Evolutionary conservation across 2,888 invertebrate genomes (phyloP), one percentile per base, ranked within the genome.

Genomic region (Pristionchus maxplancki): DNA sequence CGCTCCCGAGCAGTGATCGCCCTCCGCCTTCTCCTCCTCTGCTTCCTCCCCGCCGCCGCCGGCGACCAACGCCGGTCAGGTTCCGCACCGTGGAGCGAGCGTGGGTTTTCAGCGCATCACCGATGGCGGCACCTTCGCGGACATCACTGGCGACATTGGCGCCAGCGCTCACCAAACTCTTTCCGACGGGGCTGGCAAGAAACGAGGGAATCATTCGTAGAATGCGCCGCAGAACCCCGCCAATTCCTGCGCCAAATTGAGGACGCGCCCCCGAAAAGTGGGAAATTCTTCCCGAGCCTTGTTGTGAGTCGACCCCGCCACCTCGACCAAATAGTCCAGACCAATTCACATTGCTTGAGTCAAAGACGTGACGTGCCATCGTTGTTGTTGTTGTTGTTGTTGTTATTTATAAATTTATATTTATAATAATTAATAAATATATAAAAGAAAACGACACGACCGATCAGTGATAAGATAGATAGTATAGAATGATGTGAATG

Each of bases 181-280:
- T 9, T 15, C 82, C 82, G 2, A 82, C 31, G 2, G 82, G 82
- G 31, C 50, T 50, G 2, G 53, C 6, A 6, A 82, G 50, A 20
- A 82, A 82, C 31, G 50, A 53, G 82, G 82, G 82, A 20, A 82
- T 82, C 48, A 53, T 13, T 31, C 82, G 31, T 34, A 82, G 17
- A 20, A 82, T n/a, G 9, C 31, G 6, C 9, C 82, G 8, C 17
- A 82, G 34, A 8, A 82, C 34, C 1, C 82, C 82, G 0, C 82
- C 82, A 15, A 82, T 48, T 2, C 82, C 82, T 15, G 82, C 17
- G 0, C 82, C 82, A 50, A 17, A 82, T 31, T 82, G 82, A 31
- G 82, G 82, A 17, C 50, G 50, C 2, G 44, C 82, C 9, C 50
- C 82, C 1, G 81, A 17, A 15, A 44, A 81, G 24, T 81, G 81